These are phyloP conservation scores for Momotus momota DNA, from an alignment of 2,797 vertebrate genomes.

Conservation along the genomic window DNA sequence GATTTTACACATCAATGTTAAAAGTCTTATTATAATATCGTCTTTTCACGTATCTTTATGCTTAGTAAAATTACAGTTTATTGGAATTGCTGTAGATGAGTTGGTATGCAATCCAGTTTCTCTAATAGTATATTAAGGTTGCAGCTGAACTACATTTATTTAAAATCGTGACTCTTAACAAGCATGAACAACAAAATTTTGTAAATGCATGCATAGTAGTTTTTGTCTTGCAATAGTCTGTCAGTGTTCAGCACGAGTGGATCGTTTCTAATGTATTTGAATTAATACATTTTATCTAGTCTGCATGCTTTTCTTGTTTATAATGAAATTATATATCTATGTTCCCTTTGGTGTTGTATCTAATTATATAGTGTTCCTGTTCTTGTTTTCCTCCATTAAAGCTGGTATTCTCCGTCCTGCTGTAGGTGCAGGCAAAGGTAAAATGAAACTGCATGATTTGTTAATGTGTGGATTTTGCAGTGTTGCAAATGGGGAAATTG, in stretches of 20 bases:
- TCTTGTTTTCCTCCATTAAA: constrained; percentile 86
- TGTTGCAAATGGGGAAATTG: constrained; percentile 77
- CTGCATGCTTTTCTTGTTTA: constrained; percentile 72
- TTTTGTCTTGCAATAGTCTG: constrained; percentile 27
- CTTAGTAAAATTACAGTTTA: not conserved
- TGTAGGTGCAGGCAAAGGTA: constrained; percentile 94
- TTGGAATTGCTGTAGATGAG: not conserved
- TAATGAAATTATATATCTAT: constrained; percentile 38
- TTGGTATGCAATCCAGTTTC: not conserved
- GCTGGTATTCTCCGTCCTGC: constrained; percentile 87
- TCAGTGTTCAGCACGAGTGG: not conserved
- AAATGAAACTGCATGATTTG: constrained; percentile 83
- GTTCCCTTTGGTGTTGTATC: constrained; percentile 73
- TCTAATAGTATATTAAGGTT: not conserved
- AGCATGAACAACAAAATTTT: constrained; percentile 35
- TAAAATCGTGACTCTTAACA: not conserved
- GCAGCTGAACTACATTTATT: not conserved
- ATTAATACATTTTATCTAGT: constrained; percentile 38
- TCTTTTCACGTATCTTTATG: not conserved
- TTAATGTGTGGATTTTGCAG: constrained; percentile 76
- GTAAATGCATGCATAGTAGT: constrained; percentile 32
- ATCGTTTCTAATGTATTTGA: constrained; percentile 27
- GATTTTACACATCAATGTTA: not conserved
- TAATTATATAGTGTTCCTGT: constrained; percentile 84
- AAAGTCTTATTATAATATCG: not conserved